Conservation (phyloP, 1,140 invertebrate species). For the Scylla paramamosain region DNA sequence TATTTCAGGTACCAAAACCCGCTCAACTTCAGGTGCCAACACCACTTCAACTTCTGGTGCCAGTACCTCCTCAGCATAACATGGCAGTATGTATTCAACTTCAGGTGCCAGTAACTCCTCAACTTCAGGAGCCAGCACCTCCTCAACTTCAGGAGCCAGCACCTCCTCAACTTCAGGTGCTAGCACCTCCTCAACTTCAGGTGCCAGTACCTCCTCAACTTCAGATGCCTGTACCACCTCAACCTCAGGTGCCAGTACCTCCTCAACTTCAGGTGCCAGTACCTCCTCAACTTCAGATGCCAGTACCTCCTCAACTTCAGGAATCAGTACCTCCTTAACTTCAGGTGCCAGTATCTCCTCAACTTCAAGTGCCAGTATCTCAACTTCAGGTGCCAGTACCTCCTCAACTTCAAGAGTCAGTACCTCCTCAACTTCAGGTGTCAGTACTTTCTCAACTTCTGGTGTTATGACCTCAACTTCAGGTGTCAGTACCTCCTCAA, state of each 20-base stretch:
- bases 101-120: background rate
- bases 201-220: background rate
- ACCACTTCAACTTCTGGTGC: too few species aligned
- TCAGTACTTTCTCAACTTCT: too few species aligned
- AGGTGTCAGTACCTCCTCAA: too few species aligned
- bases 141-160: background rate
- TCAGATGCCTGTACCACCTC: background rate
- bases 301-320: background rate
- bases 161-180: background rate
- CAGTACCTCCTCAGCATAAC: background rate
- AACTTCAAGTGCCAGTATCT: too few species aligned
- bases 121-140: background rate
- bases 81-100: background rate
- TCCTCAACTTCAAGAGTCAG: too few species aligned
- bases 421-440: background rate
- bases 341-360: background rate
- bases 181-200: background rate
- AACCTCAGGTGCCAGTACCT: too few species aligned
- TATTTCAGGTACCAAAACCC: too few species aligned
- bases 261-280: background rate
- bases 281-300: background rate
- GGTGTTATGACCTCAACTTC: too few species aligned
- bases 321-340: background rate
- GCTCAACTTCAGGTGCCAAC: too few species aligned
- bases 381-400: too few species aligned